Conservation (phyloP, 2,797 vertebrate genomes). For the Microctenopoma lineatum region DNA sequence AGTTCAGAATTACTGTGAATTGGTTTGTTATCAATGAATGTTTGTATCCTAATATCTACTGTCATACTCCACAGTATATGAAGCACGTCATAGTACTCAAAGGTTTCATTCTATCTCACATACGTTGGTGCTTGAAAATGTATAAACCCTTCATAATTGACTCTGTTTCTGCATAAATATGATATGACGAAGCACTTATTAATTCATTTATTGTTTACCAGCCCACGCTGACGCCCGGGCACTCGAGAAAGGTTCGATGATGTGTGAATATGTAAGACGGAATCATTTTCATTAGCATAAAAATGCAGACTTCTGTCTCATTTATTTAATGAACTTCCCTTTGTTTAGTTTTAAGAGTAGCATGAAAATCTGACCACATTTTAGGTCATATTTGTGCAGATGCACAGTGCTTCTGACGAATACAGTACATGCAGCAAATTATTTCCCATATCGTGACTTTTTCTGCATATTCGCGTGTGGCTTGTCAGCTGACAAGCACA, state of each 20-base stretch:
- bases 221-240: no score
- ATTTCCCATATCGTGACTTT: neutral
- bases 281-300: no score
- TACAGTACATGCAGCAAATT: neutral
- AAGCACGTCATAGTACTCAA: neutral
- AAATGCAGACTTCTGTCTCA: neutral
- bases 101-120: neutral
- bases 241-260: no score
- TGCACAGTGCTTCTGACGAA: neutral
- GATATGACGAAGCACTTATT: no score
- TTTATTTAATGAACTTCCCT: no score
- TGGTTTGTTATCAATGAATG: conserved; percentile 12
- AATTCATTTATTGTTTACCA: no score
- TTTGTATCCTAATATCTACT: neutral
- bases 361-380: neutral
- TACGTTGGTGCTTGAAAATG: no score
- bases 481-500: neutral
- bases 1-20: conserved; percentile 3
- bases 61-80: neutral
- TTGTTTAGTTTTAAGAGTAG: no score
- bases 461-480: conserved; percentile 7
- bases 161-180: no score
- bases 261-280: no score
- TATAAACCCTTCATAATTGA: no score
- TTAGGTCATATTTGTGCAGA: neutral